Evolutionary conservation across 2,888 invertebrate species (phyloP).

Genomic region (Epistrophe eligans): DNA sequence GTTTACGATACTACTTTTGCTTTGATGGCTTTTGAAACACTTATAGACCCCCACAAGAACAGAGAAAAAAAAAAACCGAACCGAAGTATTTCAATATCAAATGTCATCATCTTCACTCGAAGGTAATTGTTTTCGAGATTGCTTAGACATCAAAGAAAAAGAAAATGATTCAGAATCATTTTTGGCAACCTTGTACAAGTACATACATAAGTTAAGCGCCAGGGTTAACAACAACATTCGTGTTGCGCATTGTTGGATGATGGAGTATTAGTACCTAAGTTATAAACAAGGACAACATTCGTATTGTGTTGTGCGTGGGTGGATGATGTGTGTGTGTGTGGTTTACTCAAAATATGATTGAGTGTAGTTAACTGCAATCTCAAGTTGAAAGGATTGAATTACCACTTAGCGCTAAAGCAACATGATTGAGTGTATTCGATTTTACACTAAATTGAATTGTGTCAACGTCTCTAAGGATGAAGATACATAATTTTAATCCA

Average conservation of each 20-base stretch:
- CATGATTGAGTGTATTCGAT: conserved; percentile 67
- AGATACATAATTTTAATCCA: neutral
- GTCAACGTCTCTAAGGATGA: conserved; percentile 26
- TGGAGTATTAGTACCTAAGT: neutral
- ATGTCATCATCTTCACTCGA: conserved; percentile 54
- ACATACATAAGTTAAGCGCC: neutral
- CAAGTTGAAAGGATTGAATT: conserved; percentile 53
- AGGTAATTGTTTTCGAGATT: conserved; percentile 31
- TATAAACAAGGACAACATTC: neutral
- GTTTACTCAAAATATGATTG: neutral
- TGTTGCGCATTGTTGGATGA: neutral
- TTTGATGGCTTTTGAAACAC: conserved; percentile 26
- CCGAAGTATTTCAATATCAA: conserved; percentile 37
- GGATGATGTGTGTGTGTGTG: neutral
- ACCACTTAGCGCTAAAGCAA: conserved; percentile 57
- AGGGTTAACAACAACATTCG: neutral
- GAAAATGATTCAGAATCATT: neutral
- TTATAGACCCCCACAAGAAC: neutral
- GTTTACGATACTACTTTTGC: conserved; percentile 31
- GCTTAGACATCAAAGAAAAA: conserved; percentile 31
- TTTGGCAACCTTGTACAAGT: neutral
- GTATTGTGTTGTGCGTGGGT: neutral
- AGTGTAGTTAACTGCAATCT: conserved; percentile 30
- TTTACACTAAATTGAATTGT: conserved; percentile 60
- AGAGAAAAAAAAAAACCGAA: neutral